These are phyloP conservation scores for Drosophila paracracens DNA, from an alignment of 2,888 invertebrate genomes.

Conservation along the genomic window DNA sequence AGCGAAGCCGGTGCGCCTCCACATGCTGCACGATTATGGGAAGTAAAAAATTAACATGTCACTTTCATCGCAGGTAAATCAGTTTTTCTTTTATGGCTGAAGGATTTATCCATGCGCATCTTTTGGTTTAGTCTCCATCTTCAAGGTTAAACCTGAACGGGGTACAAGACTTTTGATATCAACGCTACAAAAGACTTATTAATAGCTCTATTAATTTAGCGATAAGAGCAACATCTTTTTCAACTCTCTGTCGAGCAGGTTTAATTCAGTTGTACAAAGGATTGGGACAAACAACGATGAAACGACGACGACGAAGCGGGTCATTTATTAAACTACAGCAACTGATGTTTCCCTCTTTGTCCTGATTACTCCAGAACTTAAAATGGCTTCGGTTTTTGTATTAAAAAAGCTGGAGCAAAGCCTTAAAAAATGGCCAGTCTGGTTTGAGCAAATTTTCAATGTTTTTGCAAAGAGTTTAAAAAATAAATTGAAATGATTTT, in stretches of 20 bases:
- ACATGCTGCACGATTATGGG: constrained; percentile 42
- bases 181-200: constrained; percentile 76
- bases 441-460: not conserved
- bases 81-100: constrained; percentile 65
- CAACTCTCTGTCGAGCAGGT: constrained; percentile 24
- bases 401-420: not conserved
- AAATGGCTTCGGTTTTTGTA: constrained; percentile 5
- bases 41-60: constrained; percentile 78
- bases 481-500: not conserved
- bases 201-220: constrained; percentile 78
- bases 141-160: constrained; percentile 59
- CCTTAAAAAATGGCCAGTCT: not conserved
- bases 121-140: constrained; percentile 16
- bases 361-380: constrained; percentile 13
- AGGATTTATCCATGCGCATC: constrained; percentile 62
- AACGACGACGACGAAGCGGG: constrained; percentile 30
- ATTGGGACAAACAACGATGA: constrained; percentile 22
- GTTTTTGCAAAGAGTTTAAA: not conserved
- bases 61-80: constrained; percentile 79
- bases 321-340: constrained; percentile 35
- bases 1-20: constrained; percentile 22
- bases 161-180: constrained; percentile 46
- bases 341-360: constrained; percentile 11
- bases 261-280: constrained; percentile 55
- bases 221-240: constrained; percentile 69